Base-by-base conservation (phyloP, 64 coral and sea anemone genomes). In the Montipora efflorescens region DNA sequence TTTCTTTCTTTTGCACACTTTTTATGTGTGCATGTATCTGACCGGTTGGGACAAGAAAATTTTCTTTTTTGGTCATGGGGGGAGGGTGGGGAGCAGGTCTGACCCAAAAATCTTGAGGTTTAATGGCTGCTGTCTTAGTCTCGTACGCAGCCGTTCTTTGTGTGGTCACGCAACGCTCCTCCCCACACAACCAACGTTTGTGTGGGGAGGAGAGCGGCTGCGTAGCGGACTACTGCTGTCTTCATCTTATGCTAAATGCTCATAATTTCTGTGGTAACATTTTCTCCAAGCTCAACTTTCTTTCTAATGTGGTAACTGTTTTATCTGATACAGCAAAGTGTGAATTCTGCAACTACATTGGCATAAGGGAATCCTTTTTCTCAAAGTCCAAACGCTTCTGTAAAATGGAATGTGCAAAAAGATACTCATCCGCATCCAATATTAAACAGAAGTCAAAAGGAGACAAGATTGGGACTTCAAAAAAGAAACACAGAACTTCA, bases 401-500 rank as follows among this genome's bases (percentile, higher is more conserved):
- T 84, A 99, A 99, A 96, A 96, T 99, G 95, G 98, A 99, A 28
- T 99, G 98, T 95, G 98, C 98, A 11, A 99, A 99, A 81, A 92
- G 95, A 87, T 99, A 99, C 74, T 99, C 82, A 22, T 86, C 98
- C 1, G 98, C 98, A 50, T 99, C 98, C 49, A 99, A 99, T 74
- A 96, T 99, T 47, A 99, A 99, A 89, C 96, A 99, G 79, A 98
- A 96, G 88, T 83, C 95, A 75, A 96, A 96, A 59, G 92, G 94
- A 70, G 96, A 96, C 73, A 74, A 85, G 75, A 80, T 88, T 67
- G 83, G 94, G 58, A 89, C 92, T 69, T 78, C 96, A 90, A 94
- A 98, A 82, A 99, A 99, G 79, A 94, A 96, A 61, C 83, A 90
- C 28, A 89, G 90, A 89, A 84, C 96, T 47, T 80, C 83, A 46